Evolutionary conservation across 1,140 invertebrate species (phyloP).

Genomic region (Papilio polyxenes): DNA sequence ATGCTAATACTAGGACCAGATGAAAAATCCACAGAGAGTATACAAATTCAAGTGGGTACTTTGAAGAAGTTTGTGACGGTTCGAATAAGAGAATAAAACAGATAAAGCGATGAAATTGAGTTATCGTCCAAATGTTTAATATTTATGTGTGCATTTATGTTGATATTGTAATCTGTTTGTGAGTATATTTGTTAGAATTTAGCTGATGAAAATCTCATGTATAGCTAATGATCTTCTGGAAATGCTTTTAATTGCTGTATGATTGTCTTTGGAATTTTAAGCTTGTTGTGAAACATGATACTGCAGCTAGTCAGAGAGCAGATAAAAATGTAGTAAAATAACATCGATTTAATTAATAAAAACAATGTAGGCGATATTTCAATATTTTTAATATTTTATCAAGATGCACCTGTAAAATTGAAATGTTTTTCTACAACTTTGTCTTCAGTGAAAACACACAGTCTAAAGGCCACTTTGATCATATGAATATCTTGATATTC

Average conservation of each 20-base stretch:
- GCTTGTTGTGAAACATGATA: constrained; percentile 19
- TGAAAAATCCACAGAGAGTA: background rate
- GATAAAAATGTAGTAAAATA: background rate
- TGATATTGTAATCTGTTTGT: constrained; percentile 19
- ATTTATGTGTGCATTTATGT: constrained; percentile 40
- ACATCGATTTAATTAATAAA: background rate
- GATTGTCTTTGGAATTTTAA: constrained; percentile 9
- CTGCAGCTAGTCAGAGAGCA: constrained; percentile 33
- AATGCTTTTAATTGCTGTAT: background rate
- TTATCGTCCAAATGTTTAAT: constrained; percentile 27
- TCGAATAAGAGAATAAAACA: background rate
- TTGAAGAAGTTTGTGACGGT: background rate
- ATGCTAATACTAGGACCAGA: background rate
- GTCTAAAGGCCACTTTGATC: background rate
- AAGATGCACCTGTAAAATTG: background rate
- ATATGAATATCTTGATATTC: background rate
- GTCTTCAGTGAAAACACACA: no score
- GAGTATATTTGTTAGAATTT: constrained; percentile 17
- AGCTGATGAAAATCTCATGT: background rate
- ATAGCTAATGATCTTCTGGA: background rate
- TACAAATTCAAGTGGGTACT: constrained; percentile 1
- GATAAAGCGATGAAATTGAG: background rate
- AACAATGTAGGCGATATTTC: background rate
- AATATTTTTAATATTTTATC: background rate
- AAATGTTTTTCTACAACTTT: background rate